Base-by-base conservation (phyloP, 2,113 vertebrate genomes). In the Hippocampus zosterae region DNA sequence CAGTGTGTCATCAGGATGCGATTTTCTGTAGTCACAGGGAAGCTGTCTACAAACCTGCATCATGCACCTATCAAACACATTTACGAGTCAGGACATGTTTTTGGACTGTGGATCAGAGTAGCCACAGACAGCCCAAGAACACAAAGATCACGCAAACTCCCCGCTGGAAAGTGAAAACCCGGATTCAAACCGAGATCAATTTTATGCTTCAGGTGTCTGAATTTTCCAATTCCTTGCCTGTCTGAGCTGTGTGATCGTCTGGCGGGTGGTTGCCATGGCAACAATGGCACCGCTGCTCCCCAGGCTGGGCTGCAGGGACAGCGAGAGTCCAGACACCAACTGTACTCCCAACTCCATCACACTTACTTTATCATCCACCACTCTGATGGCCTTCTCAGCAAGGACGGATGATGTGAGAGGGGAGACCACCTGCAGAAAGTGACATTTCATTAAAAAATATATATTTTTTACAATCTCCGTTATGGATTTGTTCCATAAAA, bases 351-450 rank as follows among this genome's bases (percentile, higher is more conserved):
- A 90, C 89, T 96, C 94, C 0, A 94, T 95, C 81, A 98, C 92
- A 19, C 94, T 94, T 89, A 99, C 97, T 90, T 96, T 98, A 80
- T 98, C 96, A 0, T 97, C 95, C 79, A 95, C 85, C 70, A 98
- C 96, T 0, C 91, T 93, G 88, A 98, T 87, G 23, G 88, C 94
- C 90, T 90, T 95, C 84, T 98, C 95, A 0, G 94, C 96, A 85
- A 98, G 75, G 83, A 96, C 94, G 6, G 91, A 86, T 0, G 95
- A 93, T 0, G 95, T 96, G 71, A 98, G 84, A 0, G 97, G 96
- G 13, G 96, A 98, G 83, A 97, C 79, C 71, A 98, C 95, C 96
- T 98, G 92, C 60, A 69, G 75, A 57, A 21, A 60, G 67, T n/a
- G 64, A 27, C 73, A 15, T 9, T 25, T 67, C 65, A n/a, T 53